Conservation (phyloP, 92 coral and sea anemone genomes). For the Metridium senile region DNA sequence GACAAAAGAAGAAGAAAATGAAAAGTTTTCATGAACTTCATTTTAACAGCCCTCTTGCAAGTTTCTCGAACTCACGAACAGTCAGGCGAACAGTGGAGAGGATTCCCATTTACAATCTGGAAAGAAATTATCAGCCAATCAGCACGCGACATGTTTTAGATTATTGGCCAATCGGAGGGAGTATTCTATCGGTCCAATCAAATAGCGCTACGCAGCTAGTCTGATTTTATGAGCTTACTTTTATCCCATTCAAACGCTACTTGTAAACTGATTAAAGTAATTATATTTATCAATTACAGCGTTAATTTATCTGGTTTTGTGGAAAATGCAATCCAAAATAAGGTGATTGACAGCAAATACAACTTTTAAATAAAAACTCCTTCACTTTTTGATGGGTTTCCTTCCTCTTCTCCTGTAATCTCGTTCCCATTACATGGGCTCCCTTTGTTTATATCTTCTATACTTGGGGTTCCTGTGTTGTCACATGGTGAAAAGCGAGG, state of each 20-base stretch:
- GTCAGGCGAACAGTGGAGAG: no score
- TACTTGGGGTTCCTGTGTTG: slow-evolving; percentile 16
- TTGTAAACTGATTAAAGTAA: background rate
- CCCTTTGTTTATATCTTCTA: no score
- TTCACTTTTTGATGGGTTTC: no score
- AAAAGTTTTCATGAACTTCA: slow-evolving; percentile 12
- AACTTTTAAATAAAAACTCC: no score
- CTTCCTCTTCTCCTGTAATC: no score
- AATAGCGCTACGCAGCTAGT: slow-evolving; percentile 23
- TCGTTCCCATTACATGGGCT: no score
- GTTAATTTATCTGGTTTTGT: no score
- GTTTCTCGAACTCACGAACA: background rate
- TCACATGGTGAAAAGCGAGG: background rate
- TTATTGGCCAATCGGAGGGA: slow-evolving; percentile 70
- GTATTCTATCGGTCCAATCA: slow-evolving; percentile 40
- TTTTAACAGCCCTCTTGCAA: slow-evolving; percentile 15
- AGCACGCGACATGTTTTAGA: slow-evolving; percentile 82
- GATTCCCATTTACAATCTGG: slow-evolving; percentile 88
- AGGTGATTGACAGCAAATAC: background rate
- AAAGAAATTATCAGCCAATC: slow-evolving; percentile 81
- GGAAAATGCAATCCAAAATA: no score
- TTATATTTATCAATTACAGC: background rate
- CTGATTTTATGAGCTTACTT: background rate
- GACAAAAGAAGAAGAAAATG: slow-evolving; percentile 43
- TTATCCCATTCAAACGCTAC: background rate